These are phyloP conservation scores for Typhlichthys eigenmanni DNA, from an alignment of 2,797 vertebrate species.

Conservation along the genomic window DNA sequence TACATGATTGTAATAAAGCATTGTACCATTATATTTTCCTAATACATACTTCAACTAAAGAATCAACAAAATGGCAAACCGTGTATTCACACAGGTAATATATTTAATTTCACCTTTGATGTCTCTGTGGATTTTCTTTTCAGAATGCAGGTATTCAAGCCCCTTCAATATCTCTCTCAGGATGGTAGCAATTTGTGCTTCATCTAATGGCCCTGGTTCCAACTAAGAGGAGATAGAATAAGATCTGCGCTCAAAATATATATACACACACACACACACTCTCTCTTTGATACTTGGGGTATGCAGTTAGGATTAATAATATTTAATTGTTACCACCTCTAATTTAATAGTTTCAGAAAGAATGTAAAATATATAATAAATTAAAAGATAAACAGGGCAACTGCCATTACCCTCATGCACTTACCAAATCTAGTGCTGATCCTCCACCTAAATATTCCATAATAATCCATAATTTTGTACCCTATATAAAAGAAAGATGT, in stretches of 20 bases:
- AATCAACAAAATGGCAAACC: too few species aligned
- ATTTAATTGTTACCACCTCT: neutral
- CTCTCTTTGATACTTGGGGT: neutral
- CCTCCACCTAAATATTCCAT: conserved; percentile 96
- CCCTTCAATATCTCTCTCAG: conserved; percentile 94
- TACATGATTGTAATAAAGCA: too few species aligned
- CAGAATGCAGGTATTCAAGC: conserved; percentile 93
- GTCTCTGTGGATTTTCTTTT: conserved; percentile 96
- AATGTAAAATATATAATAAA: too few species aligned
- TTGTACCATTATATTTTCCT: too few species aligned
- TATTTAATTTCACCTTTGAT: conserved; percentile 82
- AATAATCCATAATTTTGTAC: conserved; percentile 94
- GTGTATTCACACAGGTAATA: too few species aligned
- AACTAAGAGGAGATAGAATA: conserved; percentile 68
- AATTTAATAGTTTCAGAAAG: too few species aligned
- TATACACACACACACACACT: conserved; percentile 7
- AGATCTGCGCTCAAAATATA: neutral
- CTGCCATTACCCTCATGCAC: conserved; percentile 26
- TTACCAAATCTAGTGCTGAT: conserved; percentile 90
- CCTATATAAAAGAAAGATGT: conserved; percentile 65
- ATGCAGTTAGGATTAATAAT: neutral
- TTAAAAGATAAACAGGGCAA: too few species aligned
- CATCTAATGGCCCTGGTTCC: conserved; percentile 88
- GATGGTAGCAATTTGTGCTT: conserved; percentile 93
- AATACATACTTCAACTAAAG: too few species aligned